Conservation (phyloP, 1,140 invertebrate species). For the Drosophila sp. region DNA sequence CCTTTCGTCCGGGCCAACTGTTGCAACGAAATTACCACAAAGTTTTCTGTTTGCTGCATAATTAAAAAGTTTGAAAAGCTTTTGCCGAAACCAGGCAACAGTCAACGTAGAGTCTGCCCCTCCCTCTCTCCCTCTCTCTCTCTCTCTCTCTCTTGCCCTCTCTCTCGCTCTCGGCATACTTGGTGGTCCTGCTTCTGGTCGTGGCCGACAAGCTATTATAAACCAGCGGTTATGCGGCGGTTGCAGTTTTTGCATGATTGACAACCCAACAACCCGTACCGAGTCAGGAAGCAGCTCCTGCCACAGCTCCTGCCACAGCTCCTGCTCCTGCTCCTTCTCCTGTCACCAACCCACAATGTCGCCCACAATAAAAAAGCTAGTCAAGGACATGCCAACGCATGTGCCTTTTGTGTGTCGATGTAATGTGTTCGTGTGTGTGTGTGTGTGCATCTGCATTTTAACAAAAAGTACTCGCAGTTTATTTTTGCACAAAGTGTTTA, state of each 20-base stretch:
- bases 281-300: slow-evolving; percentile 33
- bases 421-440: slow-evolving; percentile 8
- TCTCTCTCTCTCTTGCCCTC: not conserved
- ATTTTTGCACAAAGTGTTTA: slow-evolving; percentile 48
- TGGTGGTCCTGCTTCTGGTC: slow-evolving; percentile 12
- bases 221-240: slow-evolving; percentile 77
- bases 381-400: slow-evolving; percentile 75
- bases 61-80: slow-evolving; percentile 83
- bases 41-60: slow-evolving; percentile 83
- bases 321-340: not conserved
- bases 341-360: slow-evolving; percentile 7
- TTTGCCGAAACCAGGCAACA: slow-evolving; percentile 80
- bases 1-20: slow-evolving; percentile 68
- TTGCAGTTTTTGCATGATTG: slow-evolving; percentile 82
- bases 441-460: slow-evolving; percentile 32
- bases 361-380: slow-evolving; percentile 54
- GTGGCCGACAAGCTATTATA: slow-evolving; percentile 74
- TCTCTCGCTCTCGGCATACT: not conserved
- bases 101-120: slow-evolving; percentile 26
- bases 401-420: slow-evolving; percentile 14
- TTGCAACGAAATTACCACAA: slow-evolving; percentile 82
- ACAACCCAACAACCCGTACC: slow-evolving; percentile 72
- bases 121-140: not conserved
- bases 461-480: slow-evolving; percentile 30
- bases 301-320: not conserved